A percentile compares a stretch with the other conserved stretches of the same genome.
Conservation (phyloP, 2,888 invertebrate species). For the Petrophora chlorosata region DNA sequence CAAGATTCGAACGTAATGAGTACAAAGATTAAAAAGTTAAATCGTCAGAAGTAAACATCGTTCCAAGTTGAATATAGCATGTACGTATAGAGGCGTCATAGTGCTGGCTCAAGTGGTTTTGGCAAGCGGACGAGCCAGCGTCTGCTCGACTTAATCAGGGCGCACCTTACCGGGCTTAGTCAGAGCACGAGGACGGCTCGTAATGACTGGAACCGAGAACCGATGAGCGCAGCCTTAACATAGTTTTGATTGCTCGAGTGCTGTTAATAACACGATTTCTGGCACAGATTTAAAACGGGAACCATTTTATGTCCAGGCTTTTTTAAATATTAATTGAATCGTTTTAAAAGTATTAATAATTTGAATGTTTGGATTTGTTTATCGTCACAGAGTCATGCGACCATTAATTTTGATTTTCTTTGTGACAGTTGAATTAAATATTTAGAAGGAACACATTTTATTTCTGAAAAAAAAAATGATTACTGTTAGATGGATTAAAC, state of each 20-base stretch:
- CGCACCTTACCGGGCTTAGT: conserved; percentile 68
- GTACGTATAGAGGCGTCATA: conserved; percentile 47
- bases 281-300: neutral
- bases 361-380: too few species aligned
- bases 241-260: conserved; percentile 62
- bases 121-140: conserved; percentile 68
- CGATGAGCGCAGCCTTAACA: conserved; percentile 62
- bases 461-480: too few species aligned
- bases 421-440: too few species aligned
- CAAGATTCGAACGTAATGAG: conserved; percentile 3
- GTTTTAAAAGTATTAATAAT: too few species aligned
- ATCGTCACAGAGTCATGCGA: too few species aligned
- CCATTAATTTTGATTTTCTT: too few species aligned
- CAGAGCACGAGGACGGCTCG: conserved; percentile 57
- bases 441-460: too few species aligned
- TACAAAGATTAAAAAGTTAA: conserved; percentile 8
- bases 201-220: conserved; percentile 65
- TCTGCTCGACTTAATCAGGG: conserved; percentile 73
- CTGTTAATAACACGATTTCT: neutral
- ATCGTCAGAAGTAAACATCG: conserved; percentile 1
- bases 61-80: conserved; percentile 68
- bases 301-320: too few species aligned
- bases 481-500: too few species aligned
- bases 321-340: too few species aligned
- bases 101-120: conserved; percentile 71